Conservation (phyloP, 1,140 invertebrate species). For the Teleopsis dalmanni region DNA sequence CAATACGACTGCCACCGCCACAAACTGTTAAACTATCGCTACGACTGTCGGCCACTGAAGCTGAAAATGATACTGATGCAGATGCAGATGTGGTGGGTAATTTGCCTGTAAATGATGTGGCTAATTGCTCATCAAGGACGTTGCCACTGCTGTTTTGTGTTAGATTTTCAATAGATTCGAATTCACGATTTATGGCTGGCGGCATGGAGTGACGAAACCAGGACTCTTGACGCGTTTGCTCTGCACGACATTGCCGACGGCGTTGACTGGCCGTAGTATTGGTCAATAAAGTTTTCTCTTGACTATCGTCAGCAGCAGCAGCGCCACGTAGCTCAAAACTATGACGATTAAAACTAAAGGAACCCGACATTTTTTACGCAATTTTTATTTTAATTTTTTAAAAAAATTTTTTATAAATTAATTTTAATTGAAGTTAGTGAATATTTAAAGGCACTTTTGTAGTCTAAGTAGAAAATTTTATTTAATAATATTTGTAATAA, state of each 20-base stretch:
- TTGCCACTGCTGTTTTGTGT: slow-evolving; percentile 20
- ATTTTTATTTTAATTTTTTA: background rate
- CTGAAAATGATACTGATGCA: slow-evolving; percentile 4
- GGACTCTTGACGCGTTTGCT: slow-evolving; percentile 31
- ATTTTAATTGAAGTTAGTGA: too few species aligned
- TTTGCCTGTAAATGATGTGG: slow-evolving; percentile 21
- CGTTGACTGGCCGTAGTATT: slow-evolving; percentile 12
- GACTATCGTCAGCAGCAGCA: too few species aligned
- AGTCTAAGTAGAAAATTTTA: too few species aligned
- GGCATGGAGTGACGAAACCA: slow-evolving; percentile 40
- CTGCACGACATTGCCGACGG: slow-evolving; percentile 25
- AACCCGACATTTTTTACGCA: background rate
- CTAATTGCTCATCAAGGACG: slow-evolving; percentile 33
- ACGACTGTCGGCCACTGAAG: slow-evolving; percentile 4
- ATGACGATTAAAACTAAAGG: slow-evolving; percentile 16
- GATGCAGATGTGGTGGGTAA: background rate
- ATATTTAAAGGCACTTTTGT: too few species aligned
- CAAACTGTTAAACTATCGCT: slow-evolving; percentile 6
- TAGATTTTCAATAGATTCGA: slow-evolving; percentile 33
- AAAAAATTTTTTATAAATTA: too few species aligned
- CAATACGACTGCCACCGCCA: slow-evolving; percentile 2
- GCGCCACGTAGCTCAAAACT: slow-evolving; percentile 30
- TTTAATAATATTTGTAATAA: too few species aligned
- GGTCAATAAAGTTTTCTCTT: slow-evolving; percentile 12
- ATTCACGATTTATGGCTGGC: slow-evolving; percentile 32